Evolutionary conservation across 1,140 invertebrate species (phyloP).

Genomic region (Leptopilina boulardi): DNA sequence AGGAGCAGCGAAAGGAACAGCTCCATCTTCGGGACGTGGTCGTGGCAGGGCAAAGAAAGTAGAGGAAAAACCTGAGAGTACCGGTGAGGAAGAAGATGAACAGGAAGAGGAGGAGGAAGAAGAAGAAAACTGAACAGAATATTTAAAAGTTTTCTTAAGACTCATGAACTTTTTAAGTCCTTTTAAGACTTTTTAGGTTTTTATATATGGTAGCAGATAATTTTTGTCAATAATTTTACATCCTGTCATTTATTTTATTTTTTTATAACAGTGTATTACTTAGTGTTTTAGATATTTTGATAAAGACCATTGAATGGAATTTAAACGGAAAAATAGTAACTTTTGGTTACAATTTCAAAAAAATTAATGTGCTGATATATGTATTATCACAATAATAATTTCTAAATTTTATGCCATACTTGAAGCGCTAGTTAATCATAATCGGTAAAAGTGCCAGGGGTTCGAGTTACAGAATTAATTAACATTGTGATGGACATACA

Average conservation of each 20-base stretch:
- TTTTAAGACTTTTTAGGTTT: constrained; percentile 32
- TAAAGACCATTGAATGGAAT: not conserved
- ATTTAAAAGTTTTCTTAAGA: constrained; percentile 24
- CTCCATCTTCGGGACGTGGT: constrained; percentile 65
- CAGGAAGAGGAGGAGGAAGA: constrained; percentile 75
- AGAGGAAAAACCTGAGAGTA: constrained; percentile 75
- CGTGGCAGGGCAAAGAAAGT: constrained; percentile 75
- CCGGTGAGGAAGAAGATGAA: constrained; percentile 74
- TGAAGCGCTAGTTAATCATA: not conserved
- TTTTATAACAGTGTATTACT: constrained; percentile 12
- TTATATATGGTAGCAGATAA: constrained; percentile 15
- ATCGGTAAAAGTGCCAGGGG: not conserved
- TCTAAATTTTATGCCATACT: not conserved
- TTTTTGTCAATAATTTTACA: constrained; percentile 18
- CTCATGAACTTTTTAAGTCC: constrained; percentile 28
- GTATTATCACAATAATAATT: constrained; percentile 7
- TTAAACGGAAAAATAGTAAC: not conserved
- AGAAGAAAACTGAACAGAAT: constrained; percentile 68
- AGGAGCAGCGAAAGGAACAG: constrained; percentile 62
- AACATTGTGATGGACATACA: constrained; percentile 28
- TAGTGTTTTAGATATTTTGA: not conserved
- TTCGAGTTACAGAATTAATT: constrained; percentile 2
- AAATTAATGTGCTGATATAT: constrained; percentile 14
- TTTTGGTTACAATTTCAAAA: not conserved
- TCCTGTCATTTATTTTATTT: constrained; percentile 6